Base-by-base conservation (phyloP, 2,888 invertebrate genomes). In the Polydrusus pterygomalis region DNA sequence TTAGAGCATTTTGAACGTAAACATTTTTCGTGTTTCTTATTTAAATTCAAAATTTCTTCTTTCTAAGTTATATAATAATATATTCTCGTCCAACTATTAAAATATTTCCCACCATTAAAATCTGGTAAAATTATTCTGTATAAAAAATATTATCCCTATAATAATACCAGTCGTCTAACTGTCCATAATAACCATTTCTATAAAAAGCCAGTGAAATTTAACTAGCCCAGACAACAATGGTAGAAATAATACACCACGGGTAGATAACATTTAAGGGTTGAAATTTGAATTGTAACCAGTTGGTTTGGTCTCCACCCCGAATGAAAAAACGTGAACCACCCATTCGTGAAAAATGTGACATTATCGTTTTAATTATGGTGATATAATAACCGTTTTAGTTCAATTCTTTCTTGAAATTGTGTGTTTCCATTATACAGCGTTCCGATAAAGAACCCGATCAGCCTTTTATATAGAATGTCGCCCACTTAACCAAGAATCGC, bases 311-410 rank as follows among this genome's bases (percentile, higher is more conserved):
- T 45, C 40, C 40, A 70, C 56, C 54, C 70, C 25, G n/a, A 8
- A 1, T 25, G 51, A 65, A 67, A 70, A 64, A 73, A 67, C 13
- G 47, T 51, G 54, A 74, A 62, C 64, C 74, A 69, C 63, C 69
- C 74, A 74, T 62, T 74, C 68, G 74, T 74, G 63, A 74, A 74
- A 74, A 74, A 62, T 69, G 38, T 47, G 54, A 54, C 54, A 7
- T 54, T 54, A 20, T 51, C 51, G 5, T 15, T 47, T 47, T 47
- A 34, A 34, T 34, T 34, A 34, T 34, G 34, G 7, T 2, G 34
- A 34, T 34, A 8, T 2, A 7, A 7, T 1, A 34, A 10, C 1
- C 7, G n/a, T n/a, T n/a, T n/a, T n/a, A 34, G 34, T 34, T 34
- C 34, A 9, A 7, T 34, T 7, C 8, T 34, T 25, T n/a, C n/a